Conservation (phyloP, 2,888 invertebrate species). For the Clunio marinus region DNA sequence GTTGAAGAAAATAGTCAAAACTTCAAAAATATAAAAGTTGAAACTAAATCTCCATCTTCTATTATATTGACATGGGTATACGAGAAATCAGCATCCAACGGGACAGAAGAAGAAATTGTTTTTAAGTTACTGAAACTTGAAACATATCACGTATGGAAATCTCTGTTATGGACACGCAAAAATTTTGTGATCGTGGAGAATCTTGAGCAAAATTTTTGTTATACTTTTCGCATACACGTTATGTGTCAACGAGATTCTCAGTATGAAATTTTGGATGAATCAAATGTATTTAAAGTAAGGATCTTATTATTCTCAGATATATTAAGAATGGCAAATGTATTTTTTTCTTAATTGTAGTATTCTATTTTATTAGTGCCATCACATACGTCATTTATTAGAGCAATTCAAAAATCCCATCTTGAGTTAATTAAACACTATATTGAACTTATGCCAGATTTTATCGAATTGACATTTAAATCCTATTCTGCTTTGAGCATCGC, state of each 20-base stretch:
- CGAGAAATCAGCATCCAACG: background rate
- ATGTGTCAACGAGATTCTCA: background rate
- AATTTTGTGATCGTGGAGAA: background rate
- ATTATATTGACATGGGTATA: background rate
- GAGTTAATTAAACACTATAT: slow-evolving; percentile 13
- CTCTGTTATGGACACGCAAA: background rate
- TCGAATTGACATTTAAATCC: slow-evolving; percentile 19
- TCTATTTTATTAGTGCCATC: slow-evolving; percentile 27
- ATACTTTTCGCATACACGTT: slow-evolving; percentile 8
- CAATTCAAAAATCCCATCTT: slow-evolving; percentile 16
- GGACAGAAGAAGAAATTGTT: background rate
- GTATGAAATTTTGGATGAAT: background rate
- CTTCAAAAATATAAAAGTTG: background rate
- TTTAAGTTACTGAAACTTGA: background rate
- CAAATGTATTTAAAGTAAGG: slow-evolving; percentile 18
- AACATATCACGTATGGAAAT: slow-evolving; percentile 8
- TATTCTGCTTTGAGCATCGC: slow-evolving; percentile 11
- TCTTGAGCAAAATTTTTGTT: slow-evolving; percentile 27
- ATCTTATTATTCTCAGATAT: background rate
- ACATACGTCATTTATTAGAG: slow-evolving; percentile 22
- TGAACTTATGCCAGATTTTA: slow-evolving; percentile 21
- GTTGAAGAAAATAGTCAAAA: too few relatives aligned
- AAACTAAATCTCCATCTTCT: background rate
- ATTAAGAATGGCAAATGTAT: background rate
- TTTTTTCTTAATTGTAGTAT: background rate